Conservation (phyloP, 23 tunicate genomes). For the Corella eumyota region DNA sequence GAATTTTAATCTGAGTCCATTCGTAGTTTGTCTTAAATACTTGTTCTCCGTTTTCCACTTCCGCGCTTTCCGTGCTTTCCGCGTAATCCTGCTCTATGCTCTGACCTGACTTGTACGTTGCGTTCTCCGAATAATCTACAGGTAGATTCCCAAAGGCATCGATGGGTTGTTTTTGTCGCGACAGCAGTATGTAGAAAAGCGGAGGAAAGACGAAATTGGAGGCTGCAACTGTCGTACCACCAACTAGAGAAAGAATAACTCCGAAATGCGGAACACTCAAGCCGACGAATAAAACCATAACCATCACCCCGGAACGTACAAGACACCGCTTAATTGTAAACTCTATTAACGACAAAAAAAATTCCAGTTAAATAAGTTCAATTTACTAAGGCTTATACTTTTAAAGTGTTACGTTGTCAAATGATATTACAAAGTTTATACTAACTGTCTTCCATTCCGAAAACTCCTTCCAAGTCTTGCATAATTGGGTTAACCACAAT, state of each 20-base stretch:
- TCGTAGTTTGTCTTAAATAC: too few relatives aligned
- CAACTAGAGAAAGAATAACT: constrained; percentile 67
- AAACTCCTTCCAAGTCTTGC: constrained; percentile 69
- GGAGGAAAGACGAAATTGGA: constrained; percentile 88
- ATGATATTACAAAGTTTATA: too few relatives aligned
- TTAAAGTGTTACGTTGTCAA: too few relatives aligned
- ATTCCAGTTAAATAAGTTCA: neutral
- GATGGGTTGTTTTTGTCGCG: constrained; percentile 18
- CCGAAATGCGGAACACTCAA: constrained; percentile 75
- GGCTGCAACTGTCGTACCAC: constrained; percentile 61
- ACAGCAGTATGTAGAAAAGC: constrained; percentile 66
- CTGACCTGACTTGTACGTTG: neutral
- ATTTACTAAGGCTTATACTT: neutral
- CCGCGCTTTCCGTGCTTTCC: too few relatives aligned
- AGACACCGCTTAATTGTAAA: constrained; percentile 46
- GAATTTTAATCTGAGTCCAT: constrained; percentile 40
- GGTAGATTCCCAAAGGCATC: constrained; percentile 40
- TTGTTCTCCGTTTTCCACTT: too few relatives aligned
- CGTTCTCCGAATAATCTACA: neutral
- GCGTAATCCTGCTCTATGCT: neutral
- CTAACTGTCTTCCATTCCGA: constrained; percentile 46
- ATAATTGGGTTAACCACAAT: constrained; percentile 64
- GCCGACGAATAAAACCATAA: constrained; percentile 31
- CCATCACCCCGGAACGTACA: constrained; percentile 29
- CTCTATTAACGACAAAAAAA: constrained; percentile 47